Evolutionary conservation across 2,113 vertebrate genomes (phyloP).

Genomic region (Nerophis ophidion): DNA sequence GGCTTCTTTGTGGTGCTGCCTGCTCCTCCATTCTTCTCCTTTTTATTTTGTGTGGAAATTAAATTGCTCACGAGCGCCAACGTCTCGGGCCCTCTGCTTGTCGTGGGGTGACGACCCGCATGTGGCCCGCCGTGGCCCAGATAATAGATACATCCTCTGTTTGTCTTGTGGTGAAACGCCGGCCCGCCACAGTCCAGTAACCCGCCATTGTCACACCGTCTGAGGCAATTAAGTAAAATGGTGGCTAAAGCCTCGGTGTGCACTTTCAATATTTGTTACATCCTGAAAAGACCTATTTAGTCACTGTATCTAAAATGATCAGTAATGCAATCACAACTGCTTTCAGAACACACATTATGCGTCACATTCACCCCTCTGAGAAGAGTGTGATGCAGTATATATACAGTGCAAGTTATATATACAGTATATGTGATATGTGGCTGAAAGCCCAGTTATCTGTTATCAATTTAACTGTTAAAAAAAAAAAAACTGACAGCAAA

Average conservation of each 20-base stretch:
- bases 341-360: slow-evolving; percentile 61
- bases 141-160: slow-evolving; percentile 95
- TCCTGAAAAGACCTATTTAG: slow-evolving; percentile 69
- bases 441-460: too few species aligned
- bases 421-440: slow-evolving; percentile 8
- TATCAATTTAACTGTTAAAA: too few species aligned
- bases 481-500: too few species aligned
- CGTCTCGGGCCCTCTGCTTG: slow-evolving; percentile 80
- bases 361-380: slow-evolving; percentile 55
- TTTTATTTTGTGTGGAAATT: slow-evolving; percentile 95
- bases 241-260: slow-evolving; percentile 67
- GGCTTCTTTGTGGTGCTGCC: slow-evolving; percentile 79
- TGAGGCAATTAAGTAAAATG: slow-evolving; percentile 96
- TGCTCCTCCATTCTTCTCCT: slow-evolving; percentile 53
- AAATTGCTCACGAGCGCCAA: slow-evolving; percentile 97
- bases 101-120: slow-evolving; percentile 88
- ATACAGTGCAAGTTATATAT: slow-evolving; percentile 44
- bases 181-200: slow-evolving; percentile 87
- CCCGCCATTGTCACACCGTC: slow-evolving; percentile 84
- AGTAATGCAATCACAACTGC: slow-evolving; percentile 69
- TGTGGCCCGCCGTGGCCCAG: slow-evolving; percentile 75
- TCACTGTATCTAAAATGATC: slow-evolving; percentile 67
- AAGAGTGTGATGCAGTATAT: slow-evolving; percentile 38
- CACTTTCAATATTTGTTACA: slow-evolving; percentile 82
- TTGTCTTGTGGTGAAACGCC: slow-evolving; percentile 67